Conservation (phyloP, 2,113 vertebrate species). For the Elachura formosa region DNA sequence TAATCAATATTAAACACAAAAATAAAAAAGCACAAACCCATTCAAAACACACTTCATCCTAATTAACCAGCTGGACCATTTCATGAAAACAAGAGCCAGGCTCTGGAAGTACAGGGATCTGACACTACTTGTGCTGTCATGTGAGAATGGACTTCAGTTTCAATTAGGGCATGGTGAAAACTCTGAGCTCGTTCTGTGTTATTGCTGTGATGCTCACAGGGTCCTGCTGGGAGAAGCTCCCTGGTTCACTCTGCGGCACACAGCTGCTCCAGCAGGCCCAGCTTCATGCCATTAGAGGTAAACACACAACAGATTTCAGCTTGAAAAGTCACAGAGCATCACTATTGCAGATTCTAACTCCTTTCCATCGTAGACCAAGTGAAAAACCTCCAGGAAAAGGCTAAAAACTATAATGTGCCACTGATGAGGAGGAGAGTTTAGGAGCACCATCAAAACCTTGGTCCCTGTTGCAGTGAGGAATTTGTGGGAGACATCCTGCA, state of each 20-base stretch:
- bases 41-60: not conserved
- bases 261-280: not conserved
- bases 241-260: not conserved
- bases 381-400: not conserved
- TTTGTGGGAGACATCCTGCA: not conserved
- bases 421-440: not conserved
- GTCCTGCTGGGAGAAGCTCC: not conserved
- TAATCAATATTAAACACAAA: constrained; percentile 29
- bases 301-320: not conserved
- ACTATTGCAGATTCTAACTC: not conserved
- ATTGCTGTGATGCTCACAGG: not conserved
- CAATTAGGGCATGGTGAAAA: not conserved
- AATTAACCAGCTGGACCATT: not conserved
- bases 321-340: not conserved
- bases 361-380: not conserved
- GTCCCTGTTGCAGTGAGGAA: not conserved
- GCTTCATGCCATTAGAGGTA: not conserved
- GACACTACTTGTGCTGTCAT: not conserved
- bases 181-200: no score
- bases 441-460: not conserved
- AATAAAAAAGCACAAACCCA: not conserved
- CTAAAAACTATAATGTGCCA: not conserved
- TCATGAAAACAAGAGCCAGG: not conserved
- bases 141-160: not conserved
- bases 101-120: not conserved